Percentiles rank a stretch among this genome's conserved stretches.
phyloP scores from a whole-genome alignment of 2,113 vertebrate species.

The Lepidothrix coronata region DNA sequence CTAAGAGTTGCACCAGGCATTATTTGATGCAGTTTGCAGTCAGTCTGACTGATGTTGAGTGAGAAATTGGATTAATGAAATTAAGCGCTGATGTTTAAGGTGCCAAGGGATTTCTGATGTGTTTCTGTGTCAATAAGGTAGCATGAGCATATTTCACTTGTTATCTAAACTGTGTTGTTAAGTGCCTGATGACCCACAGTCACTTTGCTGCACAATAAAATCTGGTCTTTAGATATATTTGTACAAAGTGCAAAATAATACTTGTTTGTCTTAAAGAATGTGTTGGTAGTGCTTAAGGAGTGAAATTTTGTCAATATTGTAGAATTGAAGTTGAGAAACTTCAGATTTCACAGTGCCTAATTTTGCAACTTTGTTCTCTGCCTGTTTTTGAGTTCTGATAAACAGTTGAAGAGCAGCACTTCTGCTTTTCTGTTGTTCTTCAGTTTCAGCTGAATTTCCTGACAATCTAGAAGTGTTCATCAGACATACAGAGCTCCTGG shows the following conservation, averaged over 20 bases:
- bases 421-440: background rate
- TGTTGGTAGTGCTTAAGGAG: background rate
- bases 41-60: background rate
- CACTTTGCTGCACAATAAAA: background rate
- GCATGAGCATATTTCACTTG: background rate
- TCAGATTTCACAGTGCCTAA: background rate
- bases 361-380: background rate
- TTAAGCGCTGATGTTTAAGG: background rate
- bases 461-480: background rate
- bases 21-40: background rate
- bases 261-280: background rate
- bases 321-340: background rate
- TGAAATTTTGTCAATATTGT: background rate
- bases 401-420: background rate
- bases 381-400: background rate
- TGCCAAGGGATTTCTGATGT: background rate
- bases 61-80: background rate
- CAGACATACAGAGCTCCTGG: background rate
- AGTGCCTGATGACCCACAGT: background rate
- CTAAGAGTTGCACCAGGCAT: accelerated
- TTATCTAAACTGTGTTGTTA: background rate
- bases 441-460: background rate
- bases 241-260: background rate
- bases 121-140: background rate
- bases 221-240: background rate